Base-by-base conservation (phyloP, 2,888 invertebrate species). In the Aporophyla lueneburgensis region DNA sequence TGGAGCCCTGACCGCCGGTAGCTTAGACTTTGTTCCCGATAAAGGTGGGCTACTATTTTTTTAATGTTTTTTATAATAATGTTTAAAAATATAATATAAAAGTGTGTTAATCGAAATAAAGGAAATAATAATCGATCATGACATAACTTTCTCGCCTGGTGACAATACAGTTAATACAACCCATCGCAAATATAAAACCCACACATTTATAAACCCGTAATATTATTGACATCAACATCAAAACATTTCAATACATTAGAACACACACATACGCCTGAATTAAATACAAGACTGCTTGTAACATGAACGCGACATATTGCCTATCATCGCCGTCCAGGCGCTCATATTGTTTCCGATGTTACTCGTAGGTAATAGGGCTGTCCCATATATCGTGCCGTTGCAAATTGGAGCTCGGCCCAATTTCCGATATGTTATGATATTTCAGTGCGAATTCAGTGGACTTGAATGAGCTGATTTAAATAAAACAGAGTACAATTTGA, bases 261-360 rank as follows among this genome's bases (percentile, higher is more conserved):
- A 1, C 61, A 21, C 27, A 63, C 24, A 46, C 14, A 27, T 66
- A 62, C 80, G 83, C 86, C 87, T 85, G 59, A n/a, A 24, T 19
- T 14, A 76, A 75, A 83, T 77, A 77, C 75, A 75, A 67, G 61
- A n/a, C 46, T 62, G 54, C 53, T 43, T 46, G 62, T 69, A 74
- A 68, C 68, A 49, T 54, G 53, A 61, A 67, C 69, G 67, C 69
- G 74, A 80, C 78, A 73, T 75, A 83, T 83, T 88, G 88, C 87
- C 78, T 76, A 85, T 85, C 79, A 62, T 54, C 66, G 51, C 6
- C 27, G 63, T 49, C 53, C 83, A 88, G 89, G 89, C 87, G 81
- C 75, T 80, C 46, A 56, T 56, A 82, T 82, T 82, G 80, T 86
- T 77, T 71, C 63, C 78, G 49, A 59, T 62, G n/a, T 68, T 10